phyloP scores from a whole-genome alignment of 1,140 invertebrate species.

The Augochlora pura region DNA sequence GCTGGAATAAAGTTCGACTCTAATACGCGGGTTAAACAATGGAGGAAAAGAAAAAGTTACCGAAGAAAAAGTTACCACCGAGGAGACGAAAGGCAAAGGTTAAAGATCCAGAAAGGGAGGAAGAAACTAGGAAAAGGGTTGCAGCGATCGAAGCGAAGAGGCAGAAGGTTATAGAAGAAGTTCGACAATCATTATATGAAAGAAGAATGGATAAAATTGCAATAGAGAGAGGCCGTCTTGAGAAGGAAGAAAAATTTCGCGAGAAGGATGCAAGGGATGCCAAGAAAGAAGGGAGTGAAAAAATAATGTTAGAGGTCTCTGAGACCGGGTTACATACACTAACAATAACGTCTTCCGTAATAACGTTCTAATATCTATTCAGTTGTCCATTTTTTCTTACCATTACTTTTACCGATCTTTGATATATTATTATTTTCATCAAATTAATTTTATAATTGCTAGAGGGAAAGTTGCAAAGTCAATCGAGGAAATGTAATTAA shows the following conservation, averaged over 20 bases:
- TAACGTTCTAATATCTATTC: neutral
- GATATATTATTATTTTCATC: too few relatives aligned
- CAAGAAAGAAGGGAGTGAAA: constrained; percentile 47
- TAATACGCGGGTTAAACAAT: neutral
- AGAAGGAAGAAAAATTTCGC: constrained; percentile 44
- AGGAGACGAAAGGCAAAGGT: constrained; percentile 24
- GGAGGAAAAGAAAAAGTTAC: neutral
- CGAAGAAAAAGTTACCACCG: constrained; percentile 70
- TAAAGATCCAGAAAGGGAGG: constrained; percentile 32
- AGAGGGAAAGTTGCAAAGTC: too few relatives aligned
- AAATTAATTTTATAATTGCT: too few relatives aligned
- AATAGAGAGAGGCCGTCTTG: constrained; percentile 47
- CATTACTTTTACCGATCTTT: too few relatives aligned
- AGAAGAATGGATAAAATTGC: constrained; percentile 51
- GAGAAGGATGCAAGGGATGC: constrained; percentile 42
- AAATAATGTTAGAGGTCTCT: constrained; percentile 57
- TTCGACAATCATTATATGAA: constrained; percentile 51
- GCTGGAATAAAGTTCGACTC: neutral
- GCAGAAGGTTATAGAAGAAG: constrained; percentile 54
- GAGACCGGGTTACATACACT: neutral
- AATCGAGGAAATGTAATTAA: too few relatives aligned
- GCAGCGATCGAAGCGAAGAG: constrained; percentile 54
- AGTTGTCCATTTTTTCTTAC: neutral
- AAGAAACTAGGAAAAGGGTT: constrained; percentile 51
- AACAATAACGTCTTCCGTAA: neutral